Conservation (phyloP, 2,888 invertebrate species). For the Melieria crassipennis region DNA sequence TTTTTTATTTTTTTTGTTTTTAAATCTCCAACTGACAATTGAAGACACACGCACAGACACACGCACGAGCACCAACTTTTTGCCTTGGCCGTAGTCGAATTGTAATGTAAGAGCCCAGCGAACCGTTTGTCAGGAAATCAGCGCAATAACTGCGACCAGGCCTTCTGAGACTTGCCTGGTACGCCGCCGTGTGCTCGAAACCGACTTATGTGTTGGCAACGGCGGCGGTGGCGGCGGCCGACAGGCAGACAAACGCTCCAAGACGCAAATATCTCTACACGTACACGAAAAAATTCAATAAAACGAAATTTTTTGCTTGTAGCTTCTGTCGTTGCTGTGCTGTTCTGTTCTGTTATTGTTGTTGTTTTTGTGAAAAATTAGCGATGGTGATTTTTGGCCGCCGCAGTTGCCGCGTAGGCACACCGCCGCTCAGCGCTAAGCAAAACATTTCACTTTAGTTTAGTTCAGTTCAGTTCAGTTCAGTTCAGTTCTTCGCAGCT, state of each 20-base stretch:
- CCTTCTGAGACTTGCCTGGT: conserved; percentile 39
- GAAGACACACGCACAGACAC: conserved; percentile 12
- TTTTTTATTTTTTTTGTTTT: no score
- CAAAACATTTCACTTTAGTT: no score
- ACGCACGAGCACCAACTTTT: background rate
- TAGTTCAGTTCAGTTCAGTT: no score
- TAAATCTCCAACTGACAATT: no score
- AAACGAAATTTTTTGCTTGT: no score
- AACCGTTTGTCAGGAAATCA: conserved; percentile 47
- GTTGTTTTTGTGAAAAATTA: no score
- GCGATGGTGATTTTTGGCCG: no score
- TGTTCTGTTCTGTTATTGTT: no score
- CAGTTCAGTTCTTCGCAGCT: no score
- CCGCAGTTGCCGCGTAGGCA: no score
- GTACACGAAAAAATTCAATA: background rate
- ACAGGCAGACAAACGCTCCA: conserved; percentile 20
- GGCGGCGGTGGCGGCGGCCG: conserved; percentile 1
- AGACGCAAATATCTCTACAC: conserved; percentile 22
- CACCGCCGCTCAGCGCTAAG: no score
- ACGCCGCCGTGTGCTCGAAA: conserved; percentile 35
- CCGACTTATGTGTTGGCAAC: conserved; percentile 28
- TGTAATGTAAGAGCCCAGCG: conserved; percentile 33
- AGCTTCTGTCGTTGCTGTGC: no score
- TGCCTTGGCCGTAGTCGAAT: conserved; percentile 6
- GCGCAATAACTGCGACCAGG: conserved; percentile 45